Evolutionary conservation across 2,888 invertebrate species (phyloP), one percentile per base, ranked within the genome.

Genomic region (Sussaba pulchella): DNA sequence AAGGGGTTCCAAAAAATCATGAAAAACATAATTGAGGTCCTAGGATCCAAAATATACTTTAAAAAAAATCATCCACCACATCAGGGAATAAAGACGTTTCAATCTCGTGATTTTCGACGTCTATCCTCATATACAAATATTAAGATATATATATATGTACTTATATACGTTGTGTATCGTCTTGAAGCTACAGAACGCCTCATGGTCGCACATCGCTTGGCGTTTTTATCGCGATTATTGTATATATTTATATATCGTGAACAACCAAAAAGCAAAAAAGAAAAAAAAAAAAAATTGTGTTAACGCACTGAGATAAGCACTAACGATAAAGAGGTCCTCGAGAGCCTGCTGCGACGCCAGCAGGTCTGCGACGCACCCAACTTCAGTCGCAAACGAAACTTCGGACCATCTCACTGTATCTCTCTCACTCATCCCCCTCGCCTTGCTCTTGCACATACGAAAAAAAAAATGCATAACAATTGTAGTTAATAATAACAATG

Each of bases 301-400:
- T 73, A 70, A 81, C 67, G 76, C 67, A 73, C 54, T 21, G 64
- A 77, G n/a, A 2, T 31, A 6, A 57, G 81, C 73, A 77, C 81
- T 63, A 67, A 76, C 45, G 54, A 64, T 77, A 47, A 64, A 47
- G 73, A 81, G 81, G 77, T 81, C 77, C 81, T 76, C 76, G 80
- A 43, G 66, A 57, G 59, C 52, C 76, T 67, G 77, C 76, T 77
- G 77, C 77, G 47, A 76, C 76, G 70, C 83, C 83, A 81, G 83
- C 81, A 78, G 81, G 83, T 81, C 81, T 78, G 52, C 81, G 72
- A 75, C 78, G 81, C 71, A 61, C 69, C 69, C 77, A 74, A 61
- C 54, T 71, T 50, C 63, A 57, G 17, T 31, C 50, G n/a, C 36
- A 45, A 57, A 14, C 10, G 41, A 50, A 21, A 70, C 63, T 64